Evolutionary conservation across 2,797 vertebrate genomes (phyloP).

Genomic region (Lacerta agilis): DNA sequence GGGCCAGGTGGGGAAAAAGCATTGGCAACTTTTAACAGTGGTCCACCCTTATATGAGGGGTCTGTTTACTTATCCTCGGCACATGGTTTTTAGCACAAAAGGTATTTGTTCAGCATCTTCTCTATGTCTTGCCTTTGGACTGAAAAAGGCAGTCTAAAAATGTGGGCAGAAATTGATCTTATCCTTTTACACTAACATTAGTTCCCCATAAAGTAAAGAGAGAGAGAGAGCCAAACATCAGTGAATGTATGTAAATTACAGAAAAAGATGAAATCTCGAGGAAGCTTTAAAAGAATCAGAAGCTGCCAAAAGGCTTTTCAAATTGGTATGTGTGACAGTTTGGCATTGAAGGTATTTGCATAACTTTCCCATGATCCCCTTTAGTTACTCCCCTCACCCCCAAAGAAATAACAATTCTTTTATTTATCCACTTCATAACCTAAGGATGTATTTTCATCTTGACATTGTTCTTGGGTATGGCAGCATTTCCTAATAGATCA

Average conservation of each 20-base stretch:
- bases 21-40: too few relatives aligned
- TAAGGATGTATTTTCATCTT: constrained; percentile 33
- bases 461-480: background rate
- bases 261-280: constrained; percentile 24
- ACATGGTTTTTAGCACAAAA: background rate
- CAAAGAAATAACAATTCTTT: constrained; percentile 31
- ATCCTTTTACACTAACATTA: background rate
- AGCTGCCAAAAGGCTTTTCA: constrained; percentile 50
- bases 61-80: constrained; percentile 46
- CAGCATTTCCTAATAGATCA: constrained; percentile 39
- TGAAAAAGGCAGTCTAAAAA: constrained; percentile 30
- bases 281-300: constrained; percentile 33
- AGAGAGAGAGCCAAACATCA: constrained; percentile 23
- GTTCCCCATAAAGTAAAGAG: constrained; percentile 34
- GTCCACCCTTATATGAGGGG: background rate
- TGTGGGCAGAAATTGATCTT: background rate
- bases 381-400: constrained; percentile 16
- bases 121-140: constrained; percentile 12
- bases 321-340: constrained; percentile 27
- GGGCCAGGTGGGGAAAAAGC: too few relatives aligned
- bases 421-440: constrained; percentile 33
- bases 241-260: constrained; percentile 45
- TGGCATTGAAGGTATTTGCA: constrained; percentile 34
- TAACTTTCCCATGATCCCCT: constrained; percentile 33
- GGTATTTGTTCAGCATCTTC: background rate